phyloP scores from a whole-genome alignment of 2,888 invertebrate genomes.

The Tanaodytes sp. region DNA sequence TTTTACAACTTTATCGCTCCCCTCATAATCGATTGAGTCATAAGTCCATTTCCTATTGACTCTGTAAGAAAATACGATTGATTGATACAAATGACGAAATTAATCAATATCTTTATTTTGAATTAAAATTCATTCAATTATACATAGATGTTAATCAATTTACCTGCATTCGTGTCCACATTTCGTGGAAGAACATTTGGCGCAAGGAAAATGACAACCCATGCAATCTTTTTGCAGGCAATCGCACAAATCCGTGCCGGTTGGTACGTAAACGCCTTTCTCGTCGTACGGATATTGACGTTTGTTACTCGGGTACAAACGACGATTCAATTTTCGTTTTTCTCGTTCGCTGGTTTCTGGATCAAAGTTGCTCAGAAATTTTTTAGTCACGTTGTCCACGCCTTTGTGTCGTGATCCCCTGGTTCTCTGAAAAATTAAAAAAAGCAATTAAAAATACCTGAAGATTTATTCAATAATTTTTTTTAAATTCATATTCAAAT shows the following conservation, averaged over 20 bases:
- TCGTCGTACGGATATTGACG: conserved; percentile 81
- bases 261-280: conserved; percentile 78
- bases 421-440: conserved; percentile 57
- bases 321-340: conserved; percentile 83
- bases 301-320: conserved; percentile 76
- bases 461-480: no score
- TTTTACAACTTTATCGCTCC: conserved; percentile 80
- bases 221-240: conserved; percentile 84
- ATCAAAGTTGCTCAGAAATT: conserved; percentile 77
- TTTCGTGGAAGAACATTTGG: conserved; percentile 81
- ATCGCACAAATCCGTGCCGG: conserved; percentile 86
- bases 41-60: conserved; percentile 84
- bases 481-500: no score
- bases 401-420: conserved; percentile 60
- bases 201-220: conserved; percentile 89
- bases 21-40: conserved; percentile 85
- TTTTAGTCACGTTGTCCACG: conserved; percentile 64
- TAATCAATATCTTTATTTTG: background rate
- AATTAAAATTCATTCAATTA: no score
- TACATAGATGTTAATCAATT: no score
- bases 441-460: no score
- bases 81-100: conserved; percentile 74
- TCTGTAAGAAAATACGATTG: conserved; percentile 57
- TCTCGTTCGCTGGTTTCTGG: conserved; percentile 86
- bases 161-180: conserved; percentile 88